These are phyloP conservation scores for Opisthocomus hoazin DNA, from an alignment of 2,113 vertebrate genomes.

Conservation along the genomic window DNA sequence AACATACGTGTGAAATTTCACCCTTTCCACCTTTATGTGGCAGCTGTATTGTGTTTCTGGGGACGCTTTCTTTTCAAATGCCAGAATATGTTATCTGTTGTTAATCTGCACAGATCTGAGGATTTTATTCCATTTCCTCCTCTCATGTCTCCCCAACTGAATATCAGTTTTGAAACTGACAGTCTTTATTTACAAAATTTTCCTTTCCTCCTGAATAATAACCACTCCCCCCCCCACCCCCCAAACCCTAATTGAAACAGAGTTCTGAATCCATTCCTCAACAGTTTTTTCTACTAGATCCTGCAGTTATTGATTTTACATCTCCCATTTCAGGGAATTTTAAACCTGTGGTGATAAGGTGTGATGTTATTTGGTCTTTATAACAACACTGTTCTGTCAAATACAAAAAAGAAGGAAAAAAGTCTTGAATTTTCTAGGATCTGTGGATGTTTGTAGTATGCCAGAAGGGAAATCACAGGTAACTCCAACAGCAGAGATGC, in stretches of 20 bases:
- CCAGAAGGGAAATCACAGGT: slow-evolving; percentile 75
- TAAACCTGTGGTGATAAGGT: not conserved
- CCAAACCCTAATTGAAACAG: not conserved
- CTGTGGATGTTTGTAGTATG: slow-evolving; percentile 78
- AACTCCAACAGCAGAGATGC: slow-evolving; percentile 68
- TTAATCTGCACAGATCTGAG: not conserved
- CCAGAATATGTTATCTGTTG: not conserved
- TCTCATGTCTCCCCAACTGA: not conserved
- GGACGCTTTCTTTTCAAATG: not conserved
- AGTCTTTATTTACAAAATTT: not conserved
- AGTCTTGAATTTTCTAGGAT: slow-evolving; percentile 70
- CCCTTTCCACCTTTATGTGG: not conserved
- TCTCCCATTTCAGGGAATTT: not conserved
- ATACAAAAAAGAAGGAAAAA: not conserved
- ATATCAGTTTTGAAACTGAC: not conserved
- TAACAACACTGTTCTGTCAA: not conserved
- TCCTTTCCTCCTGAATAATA: not conserved
- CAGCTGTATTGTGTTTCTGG: not conserved
- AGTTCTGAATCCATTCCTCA: not conserved
- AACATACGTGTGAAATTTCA: not conserved
- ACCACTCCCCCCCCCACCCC: no score
- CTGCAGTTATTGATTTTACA: not conserved
- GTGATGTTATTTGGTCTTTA: not conserved
- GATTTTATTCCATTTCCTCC: not conserved
- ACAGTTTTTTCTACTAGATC: not conserved